Base-by-base conservation (phyloP, 2,888 invertebrate species). In the Sylvicola fuscatus region DNA sequence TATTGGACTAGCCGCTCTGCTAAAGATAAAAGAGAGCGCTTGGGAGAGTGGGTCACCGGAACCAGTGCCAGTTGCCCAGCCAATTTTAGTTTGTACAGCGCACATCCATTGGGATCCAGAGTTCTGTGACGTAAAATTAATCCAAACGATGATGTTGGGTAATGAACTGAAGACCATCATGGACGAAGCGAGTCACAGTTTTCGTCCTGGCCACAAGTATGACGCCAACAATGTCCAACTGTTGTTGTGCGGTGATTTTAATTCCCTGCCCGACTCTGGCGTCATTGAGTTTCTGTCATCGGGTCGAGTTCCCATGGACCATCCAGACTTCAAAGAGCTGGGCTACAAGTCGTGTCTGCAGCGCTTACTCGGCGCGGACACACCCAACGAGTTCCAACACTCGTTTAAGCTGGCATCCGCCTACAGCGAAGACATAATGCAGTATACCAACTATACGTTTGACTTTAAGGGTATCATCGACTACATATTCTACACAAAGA, bases 21-120 rank as follows among this genome's bases (percentile, higher is more conserved):
- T 98, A 37, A 86, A 89, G 61, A 92, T 93, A 31, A 92, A 89
- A 51, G 89, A 92, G 53, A 82, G 77, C 35, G 89, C 92, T 8
- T 95, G 90, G 84, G 87, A 87, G 68, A 77, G 78, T 40, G 53
- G 77, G 49, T 78, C 82, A 35, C 64, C 72, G 8, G 84, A 89
- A 52, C 69, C 75, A 44, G 71, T 70, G 41, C 76, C 73, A 62
- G 66, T 76, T 45, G 73, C 74, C 46, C 86, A 87, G 53, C 86
- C 87, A 14, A 68, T 98, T 41, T 65, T 97, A 40, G 92, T 98
- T 35, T 93, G 95, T 60, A 98, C 95, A 21, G 95, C 97, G 27
- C 98, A 98, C 62, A 90, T 98, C 48, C 97, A 98, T 60, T 99
- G 98, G 98, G 97, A 99, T 66, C 98, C 98, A 0, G 95, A 98